Evolutionary conservation across 2,888 invertebrate species (phyloP).

Genomic region (Axea sp.): DNA sequence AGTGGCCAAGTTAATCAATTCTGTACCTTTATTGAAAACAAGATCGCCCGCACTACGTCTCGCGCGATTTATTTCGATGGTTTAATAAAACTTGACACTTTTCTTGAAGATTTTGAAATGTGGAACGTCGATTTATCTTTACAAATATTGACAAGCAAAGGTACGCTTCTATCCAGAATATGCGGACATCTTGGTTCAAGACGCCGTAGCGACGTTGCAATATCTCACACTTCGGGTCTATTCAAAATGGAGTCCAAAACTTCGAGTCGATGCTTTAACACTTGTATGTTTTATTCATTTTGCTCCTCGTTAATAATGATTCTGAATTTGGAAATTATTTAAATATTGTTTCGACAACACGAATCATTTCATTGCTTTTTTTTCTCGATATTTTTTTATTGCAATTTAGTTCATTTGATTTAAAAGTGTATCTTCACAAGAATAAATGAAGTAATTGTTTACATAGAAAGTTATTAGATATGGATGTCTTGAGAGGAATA

Average conservation of each 20-base stretch:
- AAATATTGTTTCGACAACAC: no score
- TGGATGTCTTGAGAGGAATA: no score
- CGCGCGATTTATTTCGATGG: neutral
- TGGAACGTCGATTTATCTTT: conserved; percentile 27
- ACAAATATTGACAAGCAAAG: conserved; percentile 69
- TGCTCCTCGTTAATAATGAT: no score
- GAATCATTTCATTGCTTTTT: no score
- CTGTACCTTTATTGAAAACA: conserved; percentile 12
- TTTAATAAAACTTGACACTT: neutral
- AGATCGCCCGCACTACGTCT: neutral
- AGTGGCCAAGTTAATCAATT: conserved; percentile 1
- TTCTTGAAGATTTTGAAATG: neutral
- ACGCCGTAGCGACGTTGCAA: conserved; percentile 65
- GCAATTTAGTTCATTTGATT: no score
- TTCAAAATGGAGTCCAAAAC: conserved; percentile 61
- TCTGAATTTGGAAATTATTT: no score
- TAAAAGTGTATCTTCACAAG: no score
- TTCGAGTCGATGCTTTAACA: neutral
- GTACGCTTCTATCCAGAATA: conserved; percentile 67
- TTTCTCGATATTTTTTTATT: no score
- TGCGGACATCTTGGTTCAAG: conserved; percentile 65
- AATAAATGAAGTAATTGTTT: no score
- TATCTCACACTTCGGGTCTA: conserved; percentile 38
- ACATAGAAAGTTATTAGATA: no score
- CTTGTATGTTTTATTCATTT: no score